Percentiles rank a stretch among this genome's conserved stretches.
Conservation (phyloP, 2,113 vertebrate genomes). For the Phocoena phocoena region DNA sequence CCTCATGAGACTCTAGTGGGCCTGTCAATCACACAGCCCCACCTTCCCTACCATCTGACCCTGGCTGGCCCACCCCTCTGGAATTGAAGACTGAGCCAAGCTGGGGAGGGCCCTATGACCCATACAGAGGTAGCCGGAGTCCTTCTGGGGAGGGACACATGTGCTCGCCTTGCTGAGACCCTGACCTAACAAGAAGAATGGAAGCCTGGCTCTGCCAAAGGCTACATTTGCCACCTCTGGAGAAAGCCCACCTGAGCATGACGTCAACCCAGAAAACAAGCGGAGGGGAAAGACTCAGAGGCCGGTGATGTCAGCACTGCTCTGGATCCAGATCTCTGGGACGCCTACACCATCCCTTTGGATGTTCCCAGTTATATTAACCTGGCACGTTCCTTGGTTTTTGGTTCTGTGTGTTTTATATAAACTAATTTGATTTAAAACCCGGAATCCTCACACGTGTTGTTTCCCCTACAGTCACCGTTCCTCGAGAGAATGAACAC, state of each 20-base stretch:
- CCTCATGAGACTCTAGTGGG: not conserved
- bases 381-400: not conserved
- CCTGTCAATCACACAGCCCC: not conserved
- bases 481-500: not conserved
- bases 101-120: not conserved
- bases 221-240: not conserved
- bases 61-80: not conserved
- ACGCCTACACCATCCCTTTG: not conserved
- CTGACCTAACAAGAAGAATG: not conserved
- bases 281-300: not conserved
- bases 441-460: not conserved
- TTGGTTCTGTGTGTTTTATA: not conserved
- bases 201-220: not conserved
- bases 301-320: fast-evolving
- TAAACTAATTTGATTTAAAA: not conserved
- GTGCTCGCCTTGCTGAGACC: not conserved
- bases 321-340: not conserved
- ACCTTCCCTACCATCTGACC: not conserved
- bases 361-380: not conserved
- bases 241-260: not conserved
- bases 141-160: not conserved
- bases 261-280: not conserved
- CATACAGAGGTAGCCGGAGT: not conserved
- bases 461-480: not conserved
- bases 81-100: too few relatives aligned